phyloP scores from a whole-genome alignment of 2,888 invertebrate species.

The Portevinia maculata region DNA sequence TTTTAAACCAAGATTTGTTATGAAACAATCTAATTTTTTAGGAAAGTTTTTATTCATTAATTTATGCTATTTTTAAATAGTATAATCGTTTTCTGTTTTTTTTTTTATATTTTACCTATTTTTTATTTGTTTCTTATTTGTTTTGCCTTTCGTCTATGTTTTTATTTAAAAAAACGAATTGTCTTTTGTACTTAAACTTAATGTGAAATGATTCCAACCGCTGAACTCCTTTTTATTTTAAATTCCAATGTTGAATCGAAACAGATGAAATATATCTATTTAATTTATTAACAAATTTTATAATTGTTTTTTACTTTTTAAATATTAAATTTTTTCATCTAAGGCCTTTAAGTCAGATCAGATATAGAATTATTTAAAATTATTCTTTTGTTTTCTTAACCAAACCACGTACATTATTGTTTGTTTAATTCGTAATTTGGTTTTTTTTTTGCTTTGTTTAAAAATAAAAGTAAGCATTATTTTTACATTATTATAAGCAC shows the following conservation, averaged over 20 bases:
- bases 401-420: slow-evolving; percentile 11
- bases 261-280: slow-evolving; percentile 16
- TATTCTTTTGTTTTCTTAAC: slow-evolving; percentile 19
- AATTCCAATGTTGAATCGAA: slow-evolving; percentile 15
- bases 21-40: slow-evolving; percentile 35
- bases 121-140: not conserved
- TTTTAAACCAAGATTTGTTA: no score
- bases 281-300: slow-evolving; percentile 19
- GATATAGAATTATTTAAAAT: slow-evolving; percentile 56
- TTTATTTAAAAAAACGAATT: slow-evolving; percentile 14
- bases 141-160: not conserved
- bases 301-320: slow-evolving; percentile 24
- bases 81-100: slow-evolving; percentile 22
- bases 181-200: slow-evolving; percentile 7
- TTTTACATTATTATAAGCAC: slow-evolving; percentile 33
- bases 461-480: slow-evolving; percentile 9
- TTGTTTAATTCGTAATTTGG: not conserved
- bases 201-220: slow-evolving; percentile 21
- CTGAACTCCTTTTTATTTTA: slow-evolving; percentile 16
- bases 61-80: slow-evolving; percentile 34
- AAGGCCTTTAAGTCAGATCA: slow-evolving; percentile 72
- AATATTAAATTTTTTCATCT: slow-evolving; percentile 62
- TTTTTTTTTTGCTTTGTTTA: not conserved
- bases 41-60: slow-evolving; percentile 61
- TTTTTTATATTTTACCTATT: slow-evolving; percentile 5